These are phyloP conservation scores for Okapia johnstoni DNA, from an alignment of 2,113 vertebrate species.

Conservation along the genomic window DNA sequence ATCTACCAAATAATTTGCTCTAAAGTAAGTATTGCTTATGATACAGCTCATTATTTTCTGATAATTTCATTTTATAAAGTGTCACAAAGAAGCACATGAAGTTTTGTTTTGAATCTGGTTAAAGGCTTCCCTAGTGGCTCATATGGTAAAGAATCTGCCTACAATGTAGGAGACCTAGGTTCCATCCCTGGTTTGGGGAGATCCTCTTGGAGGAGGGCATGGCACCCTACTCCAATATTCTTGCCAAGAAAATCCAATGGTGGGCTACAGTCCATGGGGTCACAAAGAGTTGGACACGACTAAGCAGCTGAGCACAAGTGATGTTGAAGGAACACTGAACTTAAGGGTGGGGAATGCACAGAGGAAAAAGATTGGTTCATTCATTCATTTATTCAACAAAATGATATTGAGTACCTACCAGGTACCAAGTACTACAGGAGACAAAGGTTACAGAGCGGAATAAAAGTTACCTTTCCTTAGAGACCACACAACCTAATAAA, in stretches of 20 bases:
- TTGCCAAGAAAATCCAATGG: background rate
- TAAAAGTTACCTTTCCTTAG: background rate
- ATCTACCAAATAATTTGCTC: background rate
- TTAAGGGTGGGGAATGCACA: background rate
- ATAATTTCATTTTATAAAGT: background rate
- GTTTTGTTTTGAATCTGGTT: background rate
- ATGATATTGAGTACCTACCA: background rate
- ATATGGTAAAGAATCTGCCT: background rate
- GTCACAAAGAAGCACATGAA: background rate
- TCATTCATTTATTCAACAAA: background rate
- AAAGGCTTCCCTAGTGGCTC: background rate
- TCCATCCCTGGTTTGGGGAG: background rate
- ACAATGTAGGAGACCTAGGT: background rate
- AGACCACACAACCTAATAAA: background rate
- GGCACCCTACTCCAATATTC: background rate
- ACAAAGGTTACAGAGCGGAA: background rate
- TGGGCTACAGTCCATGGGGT: background rate
- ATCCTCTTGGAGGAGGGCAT: background rate
- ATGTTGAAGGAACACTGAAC: background rate
- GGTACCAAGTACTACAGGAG: background rate
- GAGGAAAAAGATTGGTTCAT: background rate
- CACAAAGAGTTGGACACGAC: background rate
- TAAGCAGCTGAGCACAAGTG: background rate
- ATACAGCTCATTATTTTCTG: background rate
- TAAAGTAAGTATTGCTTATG: background rate